Base-by-base conservation (phyloP, 2,113 vertebrate species). In the Periophthalmodon schlosseri region DNA sequence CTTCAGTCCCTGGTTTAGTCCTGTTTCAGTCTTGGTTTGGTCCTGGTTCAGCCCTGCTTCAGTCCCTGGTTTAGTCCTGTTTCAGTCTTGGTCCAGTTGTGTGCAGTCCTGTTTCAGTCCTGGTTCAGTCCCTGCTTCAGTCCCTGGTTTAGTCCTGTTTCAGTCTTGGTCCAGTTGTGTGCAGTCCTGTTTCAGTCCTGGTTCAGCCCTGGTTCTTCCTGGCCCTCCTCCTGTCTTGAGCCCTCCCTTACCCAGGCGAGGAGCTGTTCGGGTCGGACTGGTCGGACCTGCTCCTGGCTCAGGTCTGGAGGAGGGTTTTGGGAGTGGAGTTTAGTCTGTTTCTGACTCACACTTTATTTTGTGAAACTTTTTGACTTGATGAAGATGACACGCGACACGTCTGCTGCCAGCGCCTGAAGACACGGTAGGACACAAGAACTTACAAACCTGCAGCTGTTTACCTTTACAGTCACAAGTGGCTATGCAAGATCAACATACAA, bases 201-300 rank as follows among this genome's bases (percentile, higher is more conserved):
- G 54, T 60, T 24, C 4, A 58, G 56, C 12, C 21, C 56, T 24
- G 2, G 21, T 24, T 24, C 11, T 54, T 20, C 52, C 52, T 54
- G 52, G 5, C 47, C 15, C 47, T 49, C 47, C 15, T 12, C 15
- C 47, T 49, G 39, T 9, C 39, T 10, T 44, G 0, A 7, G 49
- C 18, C 49, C 49, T 52, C 16, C 5, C 15, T 52, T 52, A 52
- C 49, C 49, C 49, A 6, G 49, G 49, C 0, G 36, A 21, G 3
- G 20, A 77, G 82, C 11, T 78, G n/a, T 70, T 72, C 89, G 64
- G 18, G 90, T 89, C 77, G 56, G 82, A 89, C 90, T 65, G 84
- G 89, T 90, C 84, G 67, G 61, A 11, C 77, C 75, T 67, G 76
- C 70, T 74, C 69, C 23, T 15, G 57, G 52, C 52, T 56, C 52